Evolutionary conservation across 1,140 invertebrate species (phyloP).

Genomic region (Apis mellifera): DNA sequence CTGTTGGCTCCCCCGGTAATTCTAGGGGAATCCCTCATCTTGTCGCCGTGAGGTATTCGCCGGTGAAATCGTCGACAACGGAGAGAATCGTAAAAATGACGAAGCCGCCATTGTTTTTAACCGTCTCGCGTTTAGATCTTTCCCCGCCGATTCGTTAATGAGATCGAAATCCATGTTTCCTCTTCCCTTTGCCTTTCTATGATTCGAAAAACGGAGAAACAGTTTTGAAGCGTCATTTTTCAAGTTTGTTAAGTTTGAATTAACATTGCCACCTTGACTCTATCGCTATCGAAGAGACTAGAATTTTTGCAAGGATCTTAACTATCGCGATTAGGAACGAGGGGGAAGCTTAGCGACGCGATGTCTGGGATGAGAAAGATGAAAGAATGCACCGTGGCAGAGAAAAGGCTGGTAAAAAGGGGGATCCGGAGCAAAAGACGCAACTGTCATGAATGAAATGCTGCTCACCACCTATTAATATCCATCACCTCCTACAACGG

Average conservation of each 20-base stretch:
- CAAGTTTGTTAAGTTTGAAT: too few species aligned
- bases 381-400: not conserved
- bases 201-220: too few species aligned
- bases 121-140: not conserved
- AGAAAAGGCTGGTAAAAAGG: slow-evolving; percentile 3
- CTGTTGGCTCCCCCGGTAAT: slow-evolving; percentile 20
- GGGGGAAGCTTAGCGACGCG: not conserved
- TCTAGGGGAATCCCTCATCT: slow-evolving; percentile 26
- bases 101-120: slow-evolving; percentile 2
- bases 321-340: not conserved
- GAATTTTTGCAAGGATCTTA: not conserved
- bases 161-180: not conserved
- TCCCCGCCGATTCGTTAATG: not conserved
- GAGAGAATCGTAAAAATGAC: slow-evolving; percentile 22
- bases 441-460: slow-evolving; percentile 27
- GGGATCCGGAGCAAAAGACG: not conserved
- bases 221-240: too few species aligned
- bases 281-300: too few species aligned
- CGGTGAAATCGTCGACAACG: slow-evolving; percentile 4
- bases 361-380: not conserved
- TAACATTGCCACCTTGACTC: too few species aligned
- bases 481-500: slow-evolving; percentile 48
- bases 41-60: slow-evolving; percentile 21
- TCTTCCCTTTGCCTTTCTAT: not conserved
- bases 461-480: slow-evolving; percentile 47